A percentile compares a stretch with the other conserved stretches of the same genome.
Conservation (phyloP, 2,888 invertebrate genomes). For the Lottia scabra region DNA sequence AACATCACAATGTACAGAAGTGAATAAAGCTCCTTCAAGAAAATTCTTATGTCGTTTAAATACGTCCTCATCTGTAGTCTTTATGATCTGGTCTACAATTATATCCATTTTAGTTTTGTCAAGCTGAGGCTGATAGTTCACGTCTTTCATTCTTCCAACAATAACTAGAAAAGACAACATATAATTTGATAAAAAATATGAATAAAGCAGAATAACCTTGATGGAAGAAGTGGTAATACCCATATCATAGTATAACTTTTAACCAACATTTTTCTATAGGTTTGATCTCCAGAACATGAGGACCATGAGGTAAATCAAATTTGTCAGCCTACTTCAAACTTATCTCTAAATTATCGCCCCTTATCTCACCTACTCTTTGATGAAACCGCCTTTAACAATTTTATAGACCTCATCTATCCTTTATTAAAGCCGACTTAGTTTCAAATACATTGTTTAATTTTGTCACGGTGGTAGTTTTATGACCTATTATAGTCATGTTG, state of each 20-base stretch:
- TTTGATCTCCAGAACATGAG: background rate
- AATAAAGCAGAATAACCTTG: background rate
- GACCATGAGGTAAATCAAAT: no score
- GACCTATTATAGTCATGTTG: background rate
- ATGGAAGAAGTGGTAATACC: no score
- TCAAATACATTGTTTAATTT: background rate
- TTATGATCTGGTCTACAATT: background rate
- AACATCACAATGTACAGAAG: constrained; percentile 49
- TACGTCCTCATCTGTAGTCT: background rate
- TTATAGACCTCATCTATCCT: background rate
- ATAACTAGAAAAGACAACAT: background rate
- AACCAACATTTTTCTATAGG: background rate
- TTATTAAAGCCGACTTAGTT: background rate
- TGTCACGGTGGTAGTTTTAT: background rate
- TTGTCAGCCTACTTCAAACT: background rate
- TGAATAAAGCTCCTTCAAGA: constrained; percentile 40
- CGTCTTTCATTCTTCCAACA: background rate
- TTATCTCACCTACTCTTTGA: background rate
- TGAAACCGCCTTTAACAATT: background rate
- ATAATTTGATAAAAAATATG: background rate
- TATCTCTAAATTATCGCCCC: background rate
- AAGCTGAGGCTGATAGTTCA: background rate
- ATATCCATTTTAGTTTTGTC: background rate
- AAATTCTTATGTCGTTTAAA: background rate
- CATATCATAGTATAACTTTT: no score